Evolutionary conservation across 2,888 invertebrate genomes (phyloP).

Genomic region (Cyaniris semiargus): DNA sequence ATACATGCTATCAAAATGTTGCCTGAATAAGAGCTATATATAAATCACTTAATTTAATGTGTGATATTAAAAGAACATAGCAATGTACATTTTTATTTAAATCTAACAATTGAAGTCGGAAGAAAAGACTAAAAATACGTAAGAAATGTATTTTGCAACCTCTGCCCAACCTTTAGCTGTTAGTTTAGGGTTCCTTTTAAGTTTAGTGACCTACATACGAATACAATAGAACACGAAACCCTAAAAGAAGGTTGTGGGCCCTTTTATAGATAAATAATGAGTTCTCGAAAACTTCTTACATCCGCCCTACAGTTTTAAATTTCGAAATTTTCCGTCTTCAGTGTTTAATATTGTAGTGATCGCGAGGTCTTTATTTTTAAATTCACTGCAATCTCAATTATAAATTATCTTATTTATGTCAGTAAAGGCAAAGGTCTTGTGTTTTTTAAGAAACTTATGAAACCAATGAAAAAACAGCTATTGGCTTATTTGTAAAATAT

Average conservation of each 20-base stretch:
- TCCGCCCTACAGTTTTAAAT: neutral
- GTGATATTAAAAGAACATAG: too few species aligned
- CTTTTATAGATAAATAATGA: conserved; percentile 16
- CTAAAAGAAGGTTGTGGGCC: neutral
- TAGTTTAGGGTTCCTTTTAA: neutral
- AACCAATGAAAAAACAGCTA: neutral
- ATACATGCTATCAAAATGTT: too few species aligned
- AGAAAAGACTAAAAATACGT: neutral
- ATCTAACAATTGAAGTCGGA: neutral
- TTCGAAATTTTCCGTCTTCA: neutral
- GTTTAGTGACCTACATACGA: neutral
- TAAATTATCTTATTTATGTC: neutral
- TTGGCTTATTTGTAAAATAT: neutral
- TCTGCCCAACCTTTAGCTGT: neutral
- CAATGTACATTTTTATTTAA: too few species aligned
- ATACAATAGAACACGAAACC: neutral
- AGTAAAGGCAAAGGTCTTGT: too few species aligned
- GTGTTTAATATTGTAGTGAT: neutral
- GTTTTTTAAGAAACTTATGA: neutral
- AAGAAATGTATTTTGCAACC: neutral
- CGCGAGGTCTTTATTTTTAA: neutral
- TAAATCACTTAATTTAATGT: too few species aligned
- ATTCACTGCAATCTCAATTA: neutral
- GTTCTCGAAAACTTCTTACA: neutral
- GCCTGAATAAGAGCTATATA: too few species aligned